Evolutionary conservation across 2,888 invertebrate genomes (phyloP).

Genomic region (Hyposoter dolosus): DNA sequence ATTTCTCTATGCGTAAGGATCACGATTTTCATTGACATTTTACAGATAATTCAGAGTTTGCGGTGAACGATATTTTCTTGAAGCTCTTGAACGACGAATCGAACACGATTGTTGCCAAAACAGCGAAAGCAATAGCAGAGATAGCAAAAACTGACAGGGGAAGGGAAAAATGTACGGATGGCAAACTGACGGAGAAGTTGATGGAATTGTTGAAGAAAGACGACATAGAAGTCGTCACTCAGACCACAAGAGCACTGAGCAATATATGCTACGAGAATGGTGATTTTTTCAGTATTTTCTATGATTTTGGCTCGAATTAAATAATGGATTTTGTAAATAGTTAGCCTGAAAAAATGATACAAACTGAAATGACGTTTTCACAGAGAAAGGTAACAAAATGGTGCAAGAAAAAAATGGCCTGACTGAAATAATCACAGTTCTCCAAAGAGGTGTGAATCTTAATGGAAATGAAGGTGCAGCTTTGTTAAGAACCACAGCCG

Average conservation of each 20-base stretch:
- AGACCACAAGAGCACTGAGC: conserved; percentile 93
- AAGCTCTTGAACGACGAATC: conserved; percentile 76
- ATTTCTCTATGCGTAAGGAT: background rate
- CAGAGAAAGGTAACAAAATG: conserved; percentile 80
- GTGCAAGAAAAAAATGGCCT: conserved; percentile 85
- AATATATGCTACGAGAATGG: conserved; percentile 96
- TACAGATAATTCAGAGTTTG: conserved; percentile 74
- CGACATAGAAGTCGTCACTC: conserved; percentile 87
- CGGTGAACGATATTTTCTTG: conserved; percentile 77
- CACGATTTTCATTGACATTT: conserved; percentile 34
- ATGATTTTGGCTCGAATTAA: background rate
- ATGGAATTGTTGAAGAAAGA: conserved; percentile 86
- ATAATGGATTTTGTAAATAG: background rate
- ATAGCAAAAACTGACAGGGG: conserved; percentile 92
- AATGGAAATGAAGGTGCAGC: conserved; percentile 75
- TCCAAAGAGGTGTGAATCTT: conserved; percentile 75
- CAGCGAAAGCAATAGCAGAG: conserved; percentile 92
- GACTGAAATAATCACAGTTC: conserved; percentile 78
- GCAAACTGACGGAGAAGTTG: conserved; percentile 87
- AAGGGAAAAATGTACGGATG: conserved; percentile 89
- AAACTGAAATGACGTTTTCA: conserved; percentile 56
- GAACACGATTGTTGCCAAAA: conserved; percentile 81
- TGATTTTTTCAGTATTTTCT: conserved; percentile 72
- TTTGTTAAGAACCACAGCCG: conserved; percentile 88
- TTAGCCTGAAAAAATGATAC: background rate